Conservation (phyloP, 2,113 vertebrate genomes). For the Microtus oregoni region DNA sequence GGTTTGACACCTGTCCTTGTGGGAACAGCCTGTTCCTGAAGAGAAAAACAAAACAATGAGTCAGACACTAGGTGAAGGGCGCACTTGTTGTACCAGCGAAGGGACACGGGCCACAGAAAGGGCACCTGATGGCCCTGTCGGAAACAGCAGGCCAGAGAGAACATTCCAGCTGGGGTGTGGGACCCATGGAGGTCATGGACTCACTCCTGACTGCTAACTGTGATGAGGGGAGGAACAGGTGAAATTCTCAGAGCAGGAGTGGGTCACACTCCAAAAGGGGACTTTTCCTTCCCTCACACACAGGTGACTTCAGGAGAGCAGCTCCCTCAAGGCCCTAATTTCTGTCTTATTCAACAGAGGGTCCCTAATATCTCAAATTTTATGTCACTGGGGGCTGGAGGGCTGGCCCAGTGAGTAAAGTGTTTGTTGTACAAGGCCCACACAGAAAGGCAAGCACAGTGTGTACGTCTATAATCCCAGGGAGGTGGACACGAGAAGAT, state of each 20-base stretch:
- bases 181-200: not conserved
- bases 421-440: not conserved
- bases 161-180: not conserved
- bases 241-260: not conserved
- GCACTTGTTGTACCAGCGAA: rapidly evolving
- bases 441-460: not conserved
- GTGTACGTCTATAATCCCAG: not conserved
- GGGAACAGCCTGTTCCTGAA: not conserved
- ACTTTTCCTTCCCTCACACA: not conserved
- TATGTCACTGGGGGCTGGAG: not conserved
- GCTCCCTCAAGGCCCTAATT: rapidly evolving
- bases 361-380: not conserved
- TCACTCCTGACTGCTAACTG: not conserved
- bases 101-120: rapidly evolving
- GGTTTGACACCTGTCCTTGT: not conserved
- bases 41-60: not conserved
- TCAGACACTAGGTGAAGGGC: not conserved
- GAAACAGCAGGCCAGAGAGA: not conserved
- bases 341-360: not conserved
- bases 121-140: rapidly evolving
- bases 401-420: not conserved
- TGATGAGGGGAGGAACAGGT: not conserved
- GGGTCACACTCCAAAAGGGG: rapidly evolving
- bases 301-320: not conserved
- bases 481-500: not conserved